Evolutionary conservation across 1,140 invertebrate genomes (phyloP).

Genomic region (Apis cerana): DNA sequence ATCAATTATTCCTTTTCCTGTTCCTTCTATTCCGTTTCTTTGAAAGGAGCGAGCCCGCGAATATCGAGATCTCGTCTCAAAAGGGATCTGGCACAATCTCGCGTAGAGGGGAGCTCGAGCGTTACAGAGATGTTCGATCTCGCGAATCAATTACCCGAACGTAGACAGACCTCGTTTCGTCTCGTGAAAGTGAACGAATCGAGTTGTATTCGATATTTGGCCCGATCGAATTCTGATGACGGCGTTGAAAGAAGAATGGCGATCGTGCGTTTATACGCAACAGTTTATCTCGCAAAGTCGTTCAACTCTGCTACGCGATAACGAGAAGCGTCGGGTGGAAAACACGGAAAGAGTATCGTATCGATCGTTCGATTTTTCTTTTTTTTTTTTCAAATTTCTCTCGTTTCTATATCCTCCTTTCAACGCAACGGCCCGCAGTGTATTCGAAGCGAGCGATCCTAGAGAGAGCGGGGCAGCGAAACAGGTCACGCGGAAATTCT

Average conservation of each 20-base stretch:
- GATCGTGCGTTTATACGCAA: not conserved
- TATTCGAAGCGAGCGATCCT: not conserved
- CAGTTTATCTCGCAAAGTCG: too few relatives aligned
- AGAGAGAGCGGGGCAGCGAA: not conserved
- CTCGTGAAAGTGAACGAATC: not conserved
- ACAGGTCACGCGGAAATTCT: slow-evolving; percentile 26
- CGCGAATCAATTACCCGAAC: slow-evolving; percentile 15
- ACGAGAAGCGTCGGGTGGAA: too few relatives aligned
- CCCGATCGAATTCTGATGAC: slow-evolving; percentile 8
- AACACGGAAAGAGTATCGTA: too few relatives aligned
- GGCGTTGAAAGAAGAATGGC: not conserved
- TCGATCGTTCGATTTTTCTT: too few relatives aligned
- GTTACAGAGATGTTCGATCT: not conserved
- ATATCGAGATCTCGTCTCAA: not conserved
- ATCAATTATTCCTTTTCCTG: not conserved
- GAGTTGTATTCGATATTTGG: not conserved
- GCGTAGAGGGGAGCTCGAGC: not conserved
- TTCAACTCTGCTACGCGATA: too few relatives aligned
- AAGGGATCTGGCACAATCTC: not conserved
- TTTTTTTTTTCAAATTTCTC: too few relatives aligned
- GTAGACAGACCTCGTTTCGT: not conserved
- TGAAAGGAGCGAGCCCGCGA: not conserved
- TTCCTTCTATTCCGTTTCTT: too few relatives aligned
- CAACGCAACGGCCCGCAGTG: not conserved
- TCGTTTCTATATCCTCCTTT: not conserved